Evolutionary conservation across 2,797 vertebrate species (phyloP).

Genomic region (Schizopygopsis malacanthus): DNA sequence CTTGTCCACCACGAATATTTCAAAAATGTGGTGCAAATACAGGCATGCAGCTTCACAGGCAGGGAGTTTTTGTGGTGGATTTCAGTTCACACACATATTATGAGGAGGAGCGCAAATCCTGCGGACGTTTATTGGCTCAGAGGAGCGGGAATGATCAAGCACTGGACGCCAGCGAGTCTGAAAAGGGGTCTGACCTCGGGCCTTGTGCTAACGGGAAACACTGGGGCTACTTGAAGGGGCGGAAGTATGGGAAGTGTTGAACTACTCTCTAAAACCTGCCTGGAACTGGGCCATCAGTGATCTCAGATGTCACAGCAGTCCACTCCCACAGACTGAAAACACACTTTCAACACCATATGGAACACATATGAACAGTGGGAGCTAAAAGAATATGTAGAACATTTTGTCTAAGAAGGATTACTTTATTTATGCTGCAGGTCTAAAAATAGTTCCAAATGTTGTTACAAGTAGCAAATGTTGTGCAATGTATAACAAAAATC

Average conservation of each 20-base stretch:
- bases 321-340: background rate
- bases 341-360: background rate
- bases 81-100: slow-evolving; percentile 4
- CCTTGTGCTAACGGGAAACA: slow-evolving; percentile 18
- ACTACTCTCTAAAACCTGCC: background rate
- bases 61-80: background rate
- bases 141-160: background rate
- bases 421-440: slow-evolving; percentile 13
- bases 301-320: slow-evolving; percentile 19
- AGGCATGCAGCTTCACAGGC: slow-evolving; percentile 4
- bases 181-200: slow-evolving; percentile 32
- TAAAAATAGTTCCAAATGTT: background rate
- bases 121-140: slow-evolving; percentile 2
- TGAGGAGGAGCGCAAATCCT: background rate
- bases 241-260: slow-evolving; percentile 1
- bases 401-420: background rate
- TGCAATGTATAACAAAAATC: background rate
- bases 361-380: background rate
- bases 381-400: background rate
- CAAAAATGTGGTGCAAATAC: slow-evolving; percentile 5
- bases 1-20: background rate
- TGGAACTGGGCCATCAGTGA: slow-evolving; percentile 4
- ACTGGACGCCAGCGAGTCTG: slow-evolving; percentile 28
- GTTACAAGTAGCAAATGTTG: background rate
- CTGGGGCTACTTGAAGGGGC: background rate